Percentiles rank a stretch among this genome's conserved stretches.
These are phyloP conservation scores for Silurus lanzhouensis DNA, from an alignment of 2,797 vertebrate genomes.

Conservation along the genomic window DNA sequence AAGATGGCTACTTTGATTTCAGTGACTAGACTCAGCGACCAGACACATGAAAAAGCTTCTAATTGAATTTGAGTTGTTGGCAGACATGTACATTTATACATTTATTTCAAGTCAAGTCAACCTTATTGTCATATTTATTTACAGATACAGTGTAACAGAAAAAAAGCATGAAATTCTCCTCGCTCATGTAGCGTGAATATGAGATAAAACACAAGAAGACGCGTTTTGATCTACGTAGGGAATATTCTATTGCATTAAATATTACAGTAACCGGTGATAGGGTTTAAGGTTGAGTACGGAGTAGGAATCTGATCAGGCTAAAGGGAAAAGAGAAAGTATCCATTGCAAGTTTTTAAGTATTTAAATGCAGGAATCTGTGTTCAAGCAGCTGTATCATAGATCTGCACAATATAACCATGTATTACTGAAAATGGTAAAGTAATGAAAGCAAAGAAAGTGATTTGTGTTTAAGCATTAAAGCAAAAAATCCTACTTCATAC, in stretches of 20 bases:
- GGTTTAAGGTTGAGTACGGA: too few relatives aligned
- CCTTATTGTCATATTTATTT: neutral
- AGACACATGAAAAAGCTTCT: neutral
- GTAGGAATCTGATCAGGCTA: too few relatives aligned
- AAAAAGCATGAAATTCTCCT: neutral
- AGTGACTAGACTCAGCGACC: neutral
- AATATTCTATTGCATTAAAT: neutral
- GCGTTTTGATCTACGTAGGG: neutral
- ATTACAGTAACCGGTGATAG: too few relatives aligned
- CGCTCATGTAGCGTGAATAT: too few relatives aligned
- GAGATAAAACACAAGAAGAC: too few relatives aligned
- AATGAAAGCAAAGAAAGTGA: too few relatives aligned
- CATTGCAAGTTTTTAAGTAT: neutral
- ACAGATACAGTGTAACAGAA: neutral
- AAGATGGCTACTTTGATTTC: neutral
- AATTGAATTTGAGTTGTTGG: neutral
- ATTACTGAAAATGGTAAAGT: neutral
- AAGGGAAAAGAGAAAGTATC: neutral
- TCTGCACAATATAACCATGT: neutral
- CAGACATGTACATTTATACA: neutral
- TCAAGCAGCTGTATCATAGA: neutral
- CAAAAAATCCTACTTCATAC: neutral
- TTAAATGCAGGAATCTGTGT: neutral
- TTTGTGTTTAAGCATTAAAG: neutral
- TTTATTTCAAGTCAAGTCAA: neutral